phyloP scores from a whole-genome alignment of 1,140 invertebrate genomes.

The Phortica variegata region DNA sequence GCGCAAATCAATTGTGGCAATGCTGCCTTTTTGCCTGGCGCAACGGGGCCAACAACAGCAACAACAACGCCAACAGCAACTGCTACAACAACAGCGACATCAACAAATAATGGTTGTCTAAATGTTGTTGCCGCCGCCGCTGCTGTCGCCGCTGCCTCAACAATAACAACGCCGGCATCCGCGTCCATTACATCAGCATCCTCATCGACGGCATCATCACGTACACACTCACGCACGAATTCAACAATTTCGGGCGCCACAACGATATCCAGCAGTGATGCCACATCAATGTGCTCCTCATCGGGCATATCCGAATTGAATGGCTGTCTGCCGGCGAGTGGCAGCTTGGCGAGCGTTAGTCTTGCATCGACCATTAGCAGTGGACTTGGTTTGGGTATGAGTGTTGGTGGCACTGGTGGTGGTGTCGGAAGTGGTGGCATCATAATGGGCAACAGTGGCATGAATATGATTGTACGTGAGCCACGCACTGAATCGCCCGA shows the following conservation, averaged over 20 bases:
- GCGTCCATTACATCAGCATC: constrained; percentile 16
- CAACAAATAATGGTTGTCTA: constrained; percentile 33
- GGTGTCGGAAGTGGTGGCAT: constrained; percentile 6
- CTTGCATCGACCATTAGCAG: neutral
- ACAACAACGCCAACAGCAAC: constrained; percentile 49
- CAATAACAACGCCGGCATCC: constrained; percentile 7
- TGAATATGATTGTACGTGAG: constrained; percentile 51
- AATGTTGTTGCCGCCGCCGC: neutral
- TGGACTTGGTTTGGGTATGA: neutral
- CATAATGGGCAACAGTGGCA: constrained; percentile 35
- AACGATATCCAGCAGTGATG: constrained; percentile 36
- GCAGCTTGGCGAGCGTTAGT: neutral
- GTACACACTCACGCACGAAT: constrained; percentile 61
- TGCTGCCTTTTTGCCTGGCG: constrained; percentile 45
- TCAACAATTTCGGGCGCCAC: constrained; percentile 55
- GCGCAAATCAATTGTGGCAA: constrained; percentile 44
- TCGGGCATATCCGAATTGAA: constrained; percentile 48
- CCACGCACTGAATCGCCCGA: constrained; percentile 87
- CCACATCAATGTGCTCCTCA: constrained; percentile 41
- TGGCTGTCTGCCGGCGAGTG: constrained; percentile 18
- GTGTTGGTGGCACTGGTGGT: constrained; percentile 1
- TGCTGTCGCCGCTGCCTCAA: constrained; percentile 14
- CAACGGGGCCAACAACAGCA: constrained; percentile 25
- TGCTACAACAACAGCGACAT: constrained; percentile 22
- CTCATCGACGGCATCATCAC: constrained; percentile 38